A percentile compares a stretch with the other conserved stretches of the same genome.
phyloP scores from a whole-genome alignment of 1,140 invertebrate genomes.

The Teleogryllus occipitalis region DNA sequence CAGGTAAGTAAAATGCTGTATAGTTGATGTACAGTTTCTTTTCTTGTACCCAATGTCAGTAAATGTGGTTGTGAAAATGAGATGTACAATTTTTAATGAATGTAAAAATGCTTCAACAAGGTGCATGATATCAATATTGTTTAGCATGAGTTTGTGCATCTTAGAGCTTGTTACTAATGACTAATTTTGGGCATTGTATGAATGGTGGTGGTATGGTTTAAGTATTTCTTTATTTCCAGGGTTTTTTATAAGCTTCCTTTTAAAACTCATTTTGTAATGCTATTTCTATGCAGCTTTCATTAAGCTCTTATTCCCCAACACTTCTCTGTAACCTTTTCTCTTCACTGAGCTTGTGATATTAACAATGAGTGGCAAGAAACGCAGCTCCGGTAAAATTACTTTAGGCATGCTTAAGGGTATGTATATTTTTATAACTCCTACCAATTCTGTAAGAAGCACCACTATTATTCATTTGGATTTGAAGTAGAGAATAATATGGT shows the following conservation, averaged over 20 bases:
- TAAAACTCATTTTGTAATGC: not conserved
- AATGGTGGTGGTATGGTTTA: not conserved
- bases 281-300: not conserved
- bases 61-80: not conserved
- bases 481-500: constrained; percentile 15
- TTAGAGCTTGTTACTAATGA: too few species aligned
- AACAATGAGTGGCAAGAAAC: constrained; percentile 13
- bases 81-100: not conserved
- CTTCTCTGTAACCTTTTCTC: not conserved
- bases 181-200: too few species aligned
- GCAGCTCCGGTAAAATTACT: constrained; percentile 35
- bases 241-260: not conserved
- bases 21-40: too few species aligned
- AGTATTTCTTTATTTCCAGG: not conserved
- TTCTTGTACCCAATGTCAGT: not conserved
- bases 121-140: not conserved
- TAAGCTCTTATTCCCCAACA: not conserved
- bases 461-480: not conserved
- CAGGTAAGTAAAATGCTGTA: not conserved
- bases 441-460: not conserved
- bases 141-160: too few species aligned
- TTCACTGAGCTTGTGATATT: not conserved
- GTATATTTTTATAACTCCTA: constrained; percentile 11
- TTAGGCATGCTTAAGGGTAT: constrained; percentile 38
- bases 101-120: not conserved